Percentiles rank a stretch among this genome's conserved stretches.
Evolutionary conservation across 1,140 invertebrate genomes (phyloP).

Genomic region (Zaprionus nigranus): DNA sequence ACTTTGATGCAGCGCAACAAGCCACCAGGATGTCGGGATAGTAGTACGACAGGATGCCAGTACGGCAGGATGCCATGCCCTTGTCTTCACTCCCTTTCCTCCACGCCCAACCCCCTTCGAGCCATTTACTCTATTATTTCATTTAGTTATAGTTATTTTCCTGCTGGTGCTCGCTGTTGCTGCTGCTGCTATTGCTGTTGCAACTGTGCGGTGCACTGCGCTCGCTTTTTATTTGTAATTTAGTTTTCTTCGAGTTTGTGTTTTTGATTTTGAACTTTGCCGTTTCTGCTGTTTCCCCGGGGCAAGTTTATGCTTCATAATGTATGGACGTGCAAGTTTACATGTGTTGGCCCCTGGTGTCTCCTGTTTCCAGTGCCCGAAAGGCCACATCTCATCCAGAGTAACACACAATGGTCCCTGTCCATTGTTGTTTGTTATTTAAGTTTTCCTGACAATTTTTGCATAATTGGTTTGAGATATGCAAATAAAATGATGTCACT

Average conservation of each 20-base stretch:
- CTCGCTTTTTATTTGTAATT: slow-evolving; percentile 61
- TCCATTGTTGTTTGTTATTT: slow-evolving; percentile 11
- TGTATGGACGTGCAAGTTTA: slow-evolving; percentile 49
- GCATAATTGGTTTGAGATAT: slow-evolving; percentile 1
- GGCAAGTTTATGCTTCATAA: slow-evolving; percentile 69
- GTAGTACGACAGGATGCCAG: slow-evolving; percentile 4
- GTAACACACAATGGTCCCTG: not conserved
- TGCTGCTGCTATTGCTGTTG: slow-evolving; percentile 31
- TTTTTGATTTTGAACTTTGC: slow-evolving; percentile 80
- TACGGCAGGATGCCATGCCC: slow-evolving; percentile 12
- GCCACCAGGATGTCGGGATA: slow-evolving; percentile 20
- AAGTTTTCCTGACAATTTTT: slow-evolving; percentile 14
- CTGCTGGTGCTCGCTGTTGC: slow-evolving; percentile 19
- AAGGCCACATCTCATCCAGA: not conserved
- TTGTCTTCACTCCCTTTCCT: not conserved
- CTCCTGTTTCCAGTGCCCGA: not conserved
- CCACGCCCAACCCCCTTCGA: not conserved
- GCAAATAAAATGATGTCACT: not conserved
- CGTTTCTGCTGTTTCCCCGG: slow-evolving; percentile 43
- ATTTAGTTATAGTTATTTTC: slow-evolving; percentile 66
- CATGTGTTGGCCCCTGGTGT: slow-evolving; percentile 25
- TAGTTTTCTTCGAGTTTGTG: slow-evolving; percentile 76
- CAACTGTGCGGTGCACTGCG: slow-evolving; percentile 25
- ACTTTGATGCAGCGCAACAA: slow-evolving; percentile 30
- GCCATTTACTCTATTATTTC: slow-evolving; percentile 78